Evolutionary conservation across 23 tunicate genomes (phyloP).

Genomic region (Trididemnum miniatum): DNA sequence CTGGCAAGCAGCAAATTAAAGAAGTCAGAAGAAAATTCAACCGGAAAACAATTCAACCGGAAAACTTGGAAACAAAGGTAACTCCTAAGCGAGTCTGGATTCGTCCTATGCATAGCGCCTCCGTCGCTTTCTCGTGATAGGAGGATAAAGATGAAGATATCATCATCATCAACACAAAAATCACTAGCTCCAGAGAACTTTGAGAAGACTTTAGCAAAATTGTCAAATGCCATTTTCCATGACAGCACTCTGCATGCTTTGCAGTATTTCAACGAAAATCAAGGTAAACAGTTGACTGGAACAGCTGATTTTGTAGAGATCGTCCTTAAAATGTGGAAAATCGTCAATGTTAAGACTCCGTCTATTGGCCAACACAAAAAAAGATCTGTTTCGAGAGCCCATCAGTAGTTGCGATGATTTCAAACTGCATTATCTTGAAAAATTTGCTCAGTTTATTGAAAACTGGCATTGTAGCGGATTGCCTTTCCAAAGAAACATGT

Average conservation of each 20-base stretch:
- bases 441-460: conserved; percentile 26
- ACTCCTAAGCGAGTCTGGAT: too few relatives aligned
- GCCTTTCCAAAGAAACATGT: conserved; percentile 14
- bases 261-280: conserved; percentile 14
- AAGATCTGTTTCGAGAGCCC: conserved; percentile 17
- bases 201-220: conserved; percentile 26
- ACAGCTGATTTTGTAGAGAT: conserved; percentile 6
- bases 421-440: conserved; percentile 12
- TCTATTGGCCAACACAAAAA: conserved; percentile 22
- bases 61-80: too few relatives aligned
- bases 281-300: neutral
- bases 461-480: conserved; percentile 23
- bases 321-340: conserved; percentile 30
- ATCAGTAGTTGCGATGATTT: conserved; percentile 18
- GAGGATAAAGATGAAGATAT: too few relatives aligned
- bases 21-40: too few relatives aligned
- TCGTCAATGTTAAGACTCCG: conserved; percentile 25
- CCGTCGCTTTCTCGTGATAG: too few relatives aligned
- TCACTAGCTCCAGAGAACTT: conserved; percentile 9
- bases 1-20: too few relatives aligned
- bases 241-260: conserved; percentile 19
- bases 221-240: conserved; percentile 21
- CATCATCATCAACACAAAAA: too few relatives aligned
- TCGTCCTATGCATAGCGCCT: too few relatives aligned
- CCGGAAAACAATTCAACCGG: too few relatives aligned